phyloP scores from a whole-genome alignment of 1,140 invertebrate genomes.

The Aphaenogaster ashmeadi region DNA sequence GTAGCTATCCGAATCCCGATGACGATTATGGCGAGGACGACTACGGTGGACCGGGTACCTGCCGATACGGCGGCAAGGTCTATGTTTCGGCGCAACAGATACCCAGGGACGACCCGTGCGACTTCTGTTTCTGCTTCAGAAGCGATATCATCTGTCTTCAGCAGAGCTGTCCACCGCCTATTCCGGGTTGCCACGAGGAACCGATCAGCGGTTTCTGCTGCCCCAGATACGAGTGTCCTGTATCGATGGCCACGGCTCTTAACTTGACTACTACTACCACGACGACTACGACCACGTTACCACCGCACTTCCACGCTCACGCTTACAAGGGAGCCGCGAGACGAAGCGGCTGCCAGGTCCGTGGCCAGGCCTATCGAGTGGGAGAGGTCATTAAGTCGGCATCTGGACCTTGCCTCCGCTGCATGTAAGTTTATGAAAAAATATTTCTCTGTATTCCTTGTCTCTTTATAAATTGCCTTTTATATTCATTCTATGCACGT shows the following conservation, averaged over 20 bases:
- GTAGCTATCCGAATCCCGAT: conserved; percentile 83
- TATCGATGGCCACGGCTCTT: conserved; percentile 92
- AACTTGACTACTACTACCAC: conserved; percentile 94
- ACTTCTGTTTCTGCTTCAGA: conserved; percentile 99
- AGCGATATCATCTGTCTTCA: conserved; percentile 98
- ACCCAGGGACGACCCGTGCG: conserved; percentile 96
- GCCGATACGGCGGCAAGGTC: conserved; percentile 96
- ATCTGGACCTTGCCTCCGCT: conserved; percentile 96
- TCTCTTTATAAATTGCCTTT: background rate
- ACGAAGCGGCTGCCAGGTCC: conserved; percentile 94
- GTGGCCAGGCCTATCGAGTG: conserved; percentile 93
- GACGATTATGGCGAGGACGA: conserved; percentile 92
- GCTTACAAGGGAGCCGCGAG: conserved; percentile 92
- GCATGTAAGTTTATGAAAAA: conserved; percentile 92
- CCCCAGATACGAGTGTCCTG: conserved; percentile 97
- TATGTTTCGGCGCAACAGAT: conserved; percentile 98
- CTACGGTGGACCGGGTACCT: conserved; percentile 94
- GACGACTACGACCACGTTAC: conserved; percentile 94
- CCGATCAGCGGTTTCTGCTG: conserved; percentile 97
- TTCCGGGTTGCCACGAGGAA: conserved; percentile 96
- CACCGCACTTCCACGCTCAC: conserved; percentile 93
- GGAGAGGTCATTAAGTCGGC: conserved; percentile 94
- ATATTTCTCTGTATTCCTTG: conserved; percentile 12
- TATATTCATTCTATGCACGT: background rate
- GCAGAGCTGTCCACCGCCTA: conserved; percentile 97